Percentiles rank a stretch among this genome's conserved stretches.
phyloP scores from a whole-genome alignment of 1,140 invertebrate genomes.

The Atta colombica region DNA sequence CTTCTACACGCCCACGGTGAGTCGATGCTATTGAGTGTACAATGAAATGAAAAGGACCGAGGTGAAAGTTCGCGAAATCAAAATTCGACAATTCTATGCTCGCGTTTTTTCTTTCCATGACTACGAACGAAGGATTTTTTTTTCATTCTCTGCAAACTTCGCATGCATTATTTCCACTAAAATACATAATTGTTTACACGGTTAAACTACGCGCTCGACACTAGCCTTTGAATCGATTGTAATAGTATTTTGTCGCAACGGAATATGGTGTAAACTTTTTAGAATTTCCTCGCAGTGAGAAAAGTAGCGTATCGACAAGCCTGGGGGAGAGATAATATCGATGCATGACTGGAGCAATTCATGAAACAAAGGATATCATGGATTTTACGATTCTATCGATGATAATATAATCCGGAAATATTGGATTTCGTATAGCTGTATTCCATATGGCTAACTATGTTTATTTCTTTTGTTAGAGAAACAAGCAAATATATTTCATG shows the following conservation, averaged over 20 bases:
- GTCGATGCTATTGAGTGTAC: conserved; percentile 79
- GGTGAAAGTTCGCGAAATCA: neutral
- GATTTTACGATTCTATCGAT: conserved; percentile 26
- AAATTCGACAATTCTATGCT: neutral
- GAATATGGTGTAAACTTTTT: neutral
- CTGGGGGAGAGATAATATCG: conserved; percentile 42
- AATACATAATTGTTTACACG: neutral
- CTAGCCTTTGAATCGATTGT: conserved; percentile 22
- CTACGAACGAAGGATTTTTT: neutral
- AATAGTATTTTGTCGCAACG: conserved; percentile 11
- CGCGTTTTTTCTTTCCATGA: neutral
- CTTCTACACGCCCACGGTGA: conserved; percentile 93
- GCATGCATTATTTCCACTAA: neutral
- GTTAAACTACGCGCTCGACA: neutral
- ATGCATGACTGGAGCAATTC: conserved; percentile 8
- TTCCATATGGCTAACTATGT: neutral
- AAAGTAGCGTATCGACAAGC: neutral
- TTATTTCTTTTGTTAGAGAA: conserved; percentile 21
- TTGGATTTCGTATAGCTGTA: neutral
- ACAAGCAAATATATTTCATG: conserved; percentile 30
- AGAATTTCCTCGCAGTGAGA: neutral
- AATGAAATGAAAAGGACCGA: neutral
- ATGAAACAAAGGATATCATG: conserved; percentile 19
- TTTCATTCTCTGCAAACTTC: neutral
- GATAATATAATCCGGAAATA: conserved; percentile 28